These are phyloP conservation scores for Acrocera orbiculus DNA, from an alignment of 2,888 invertebrate species.

Conservation along the genomic window DNA sequence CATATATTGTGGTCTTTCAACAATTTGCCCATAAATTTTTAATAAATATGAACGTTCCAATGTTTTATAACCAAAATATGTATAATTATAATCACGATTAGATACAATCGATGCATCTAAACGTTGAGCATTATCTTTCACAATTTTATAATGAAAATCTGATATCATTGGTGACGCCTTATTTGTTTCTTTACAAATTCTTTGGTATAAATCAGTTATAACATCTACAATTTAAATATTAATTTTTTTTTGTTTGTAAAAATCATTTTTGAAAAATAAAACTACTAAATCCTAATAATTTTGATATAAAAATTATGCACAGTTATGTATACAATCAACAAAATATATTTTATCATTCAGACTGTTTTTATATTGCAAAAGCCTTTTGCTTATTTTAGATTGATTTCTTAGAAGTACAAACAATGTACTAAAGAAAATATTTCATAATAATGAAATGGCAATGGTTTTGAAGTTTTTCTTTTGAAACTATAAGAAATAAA, in stretches of 20 bases:
- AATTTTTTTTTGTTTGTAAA: not conserved
- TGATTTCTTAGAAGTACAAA: too few relatives aligned
- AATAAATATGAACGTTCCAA: constrained; percentile 79
- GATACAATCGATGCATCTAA: constrained; percentile 84
- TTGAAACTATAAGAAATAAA: too few relatives aligned
- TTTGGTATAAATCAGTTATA: not conserved
- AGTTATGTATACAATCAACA: not conserved
- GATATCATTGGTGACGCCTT: constrained; percentile 68
- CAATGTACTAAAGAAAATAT: too few relatives aligned
- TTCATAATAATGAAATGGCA: too few relatives aligned
- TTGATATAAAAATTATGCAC: too few relatives aligned
- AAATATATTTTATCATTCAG: not conserved
- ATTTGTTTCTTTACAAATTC: not conserved
- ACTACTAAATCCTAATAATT: not conserved
- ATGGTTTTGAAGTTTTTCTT: too few relatives aligned
- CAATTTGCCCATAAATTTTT: constrained; percentile 71
- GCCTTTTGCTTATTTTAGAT: too few relatives aligned
- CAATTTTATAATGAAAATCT: constrained; percentile 52
- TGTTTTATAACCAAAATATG: constrained; percentile 93
- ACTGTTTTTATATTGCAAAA: too few relatives aligned
- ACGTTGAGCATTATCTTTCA: constrained; percentile 61
- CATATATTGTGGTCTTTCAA: constrained; percentile 91
- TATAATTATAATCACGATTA: constrained; percentile 83
- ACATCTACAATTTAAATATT: not conserved
- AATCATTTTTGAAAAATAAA: not conserved